Evolutionary conservation across 2,797 vertebrate species (phyloP), one percentile per base, ranked within the genome.

Genomic region (Coendou prehensilis): DNA sequence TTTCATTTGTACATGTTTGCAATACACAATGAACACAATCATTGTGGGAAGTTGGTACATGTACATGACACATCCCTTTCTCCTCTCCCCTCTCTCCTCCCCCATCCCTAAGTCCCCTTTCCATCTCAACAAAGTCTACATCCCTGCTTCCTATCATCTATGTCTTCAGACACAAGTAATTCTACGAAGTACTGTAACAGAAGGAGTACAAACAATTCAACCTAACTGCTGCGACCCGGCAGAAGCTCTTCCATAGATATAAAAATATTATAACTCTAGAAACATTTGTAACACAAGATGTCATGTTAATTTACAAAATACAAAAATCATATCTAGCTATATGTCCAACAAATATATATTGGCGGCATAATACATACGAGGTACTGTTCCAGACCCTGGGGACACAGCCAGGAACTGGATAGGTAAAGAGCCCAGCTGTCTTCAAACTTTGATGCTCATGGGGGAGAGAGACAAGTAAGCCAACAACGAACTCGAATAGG

Each of bases 191-290:
- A 57, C 10, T n/a, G 2, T 61, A 67, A 57, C 26, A 94, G 79
- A 86, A 64, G 61, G 4, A 67, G 61, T 18, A 63, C 5, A 67
- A 20, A 45, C 23, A 61, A 76, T 61, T 85, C 15, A 69, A 87
- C n/a, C 76, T 79, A 96, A 94, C 23, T 59, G 18, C 67, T 56
- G 4, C 85, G 94, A 71, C 17, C 59, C 81, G 26, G 26, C 33
- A 69, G 73, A 69, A 37, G 52, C 9, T 33, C 41, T 88, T n/a
- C 15, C 33, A 52, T n/a, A 86, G 28, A 59, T 41, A 67, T 9
- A 78, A 93, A 93, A 56, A 20, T 94, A 7, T 90, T 88, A 93
- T 81, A 64, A 93, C 20, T n/a, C 41, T 78, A 86, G 56, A 73
- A 82, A 83, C 41, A 73, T 26, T 61, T 73, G 81, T 33, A 76